Base-by-base conservation (phyloP, 2,797 vertebrate genomes). In the Uromys caudimaculatus region DNA sequence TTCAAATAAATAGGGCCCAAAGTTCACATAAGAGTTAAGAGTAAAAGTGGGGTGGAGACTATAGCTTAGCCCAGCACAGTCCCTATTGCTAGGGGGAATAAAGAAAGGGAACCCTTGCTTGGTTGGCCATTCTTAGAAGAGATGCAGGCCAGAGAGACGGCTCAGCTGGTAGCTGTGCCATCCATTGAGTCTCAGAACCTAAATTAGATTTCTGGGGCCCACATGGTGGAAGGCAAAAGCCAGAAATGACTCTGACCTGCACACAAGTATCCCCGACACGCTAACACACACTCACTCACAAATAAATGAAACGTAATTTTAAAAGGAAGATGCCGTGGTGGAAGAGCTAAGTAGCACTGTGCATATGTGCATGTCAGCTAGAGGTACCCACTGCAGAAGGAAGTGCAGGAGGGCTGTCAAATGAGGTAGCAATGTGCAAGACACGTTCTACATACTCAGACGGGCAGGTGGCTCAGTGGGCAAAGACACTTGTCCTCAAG, bases 21-120 rank as follows among this genome's bases (percentile, higher is more conserved):
- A 41, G 83, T 71, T 64, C 71, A 83, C 5, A 69, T n/a, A 95
- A 93, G 60, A 96, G 82, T 82, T 93, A 88, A 89, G 84, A 84
- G 29, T 56, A 27, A 41, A 81, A 41, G 8, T 35, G n/a, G 71
- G 60, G 90, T 3, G 16, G 19, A 21, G 27, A 21, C 6, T 38
- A 41, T 35, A 47, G 50, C 32, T 75, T 32, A 29, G 4, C 32
- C 29, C 35, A 85, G 44, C 50, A 67, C 32, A 84, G 11, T 12
- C 81, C 56, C 27, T 41, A 44, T 35, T 58, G 47, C 58, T 47
- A 84, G 38, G 41, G 19, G 19, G 41, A 64, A 44, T 35, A 35
- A 47, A 56, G 11, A 35, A 47, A 23, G 52, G 19, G 38, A 47
- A 16, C 64, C 9, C 21, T 19, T 35, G 52, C 29, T 52, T 52